A percentile compares a stretch with the other conserved stretches of the same genome.
phyloP scores from a whole-genome alignment of 2,888 invertebrate genomes.

The Epirrita christyi region DNA sequence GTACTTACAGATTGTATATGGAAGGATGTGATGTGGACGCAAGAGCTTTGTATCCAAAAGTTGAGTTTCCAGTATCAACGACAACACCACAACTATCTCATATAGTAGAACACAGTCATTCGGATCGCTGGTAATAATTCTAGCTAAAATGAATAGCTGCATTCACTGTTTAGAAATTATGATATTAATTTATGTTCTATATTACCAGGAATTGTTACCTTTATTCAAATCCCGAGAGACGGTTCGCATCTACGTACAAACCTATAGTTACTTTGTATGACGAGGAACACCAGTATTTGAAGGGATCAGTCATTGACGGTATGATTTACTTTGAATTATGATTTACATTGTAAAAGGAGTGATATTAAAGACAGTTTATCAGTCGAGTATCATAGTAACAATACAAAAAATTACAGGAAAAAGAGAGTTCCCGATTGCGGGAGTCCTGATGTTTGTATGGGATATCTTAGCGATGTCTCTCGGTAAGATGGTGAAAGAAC shows the following conservation, averaged over 20 bases:
- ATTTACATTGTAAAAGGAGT: neutral
- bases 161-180: neutral
- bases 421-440: conserved; percentile 90
- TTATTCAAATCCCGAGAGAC: conserved; percentile 12
- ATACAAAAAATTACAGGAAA: conserved; percentile 69
- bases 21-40: conserved; percentile 86
- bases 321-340: conserved; percentile 8
- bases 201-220: conserved; percentile 2
- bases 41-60: conserved; percentile 88
- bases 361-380: too few relatives aligned
- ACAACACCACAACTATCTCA: conserved; percentile 93
- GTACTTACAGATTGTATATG: conserved; percentile 86
- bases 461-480: conserved; percentile 86
- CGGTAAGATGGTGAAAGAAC: conserved; percentile 82
- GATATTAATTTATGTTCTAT: neutral
- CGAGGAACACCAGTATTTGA: conserved; percentile 54
- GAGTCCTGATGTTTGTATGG: conserved; percentile 89
- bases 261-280: conserved; percentile 42
- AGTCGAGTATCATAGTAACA: neutral
- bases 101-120: conserved; percentile 93
- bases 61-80: conserved; percentile 92
- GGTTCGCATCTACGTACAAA: conserved; percentile 12
- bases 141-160: neutral
- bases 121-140: conserved; percentile 83
- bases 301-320: conserved; percentile 59